phyloP scores from a whole-genome alignment of 2,797 vertebrate genomes.

The Petrocephalus schoutedeni region DNA sequence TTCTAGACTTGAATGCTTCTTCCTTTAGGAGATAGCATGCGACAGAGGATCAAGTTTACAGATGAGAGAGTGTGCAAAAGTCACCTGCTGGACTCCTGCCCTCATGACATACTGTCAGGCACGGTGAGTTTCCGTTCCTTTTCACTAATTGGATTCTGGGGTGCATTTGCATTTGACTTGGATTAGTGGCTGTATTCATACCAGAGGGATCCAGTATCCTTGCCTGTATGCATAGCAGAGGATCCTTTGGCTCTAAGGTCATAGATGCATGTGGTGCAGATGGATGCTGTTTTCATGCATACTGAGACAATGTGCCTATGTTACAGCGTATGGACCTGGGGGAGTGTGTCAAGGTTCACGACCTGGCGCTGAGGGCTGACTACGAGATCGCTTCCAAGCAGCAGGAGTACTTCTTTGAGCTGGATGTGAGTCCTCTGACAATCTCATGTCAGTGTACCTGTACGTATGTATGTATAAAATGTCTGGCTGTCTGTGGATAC shows the following conservation, averaged over 20 bases:
- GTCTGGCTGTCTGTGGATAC: background rate
- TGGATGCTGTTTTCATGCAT: background rate
- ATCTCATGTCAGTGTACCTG: background rate
- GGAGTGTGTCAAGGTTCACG: conserved; percentile 94
- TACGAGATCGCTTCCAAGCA: conserved; percentile 97
- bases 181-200: background rate
- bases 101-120: conserved; percentile 95
- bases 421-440: conserved; percentile 82
- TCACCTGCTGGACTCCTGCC: conserved; percentile 96
- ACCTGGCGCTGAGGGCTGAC: conserved; percentile 92
- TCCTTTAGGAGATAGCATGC: conserved; percentile 84
- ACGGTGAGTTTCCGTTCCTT: conserved; percentile 71
- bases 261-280: background rate
- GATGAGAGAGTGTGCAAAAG: conserved; percentile 98
- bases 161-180: background rate
- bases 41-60: conserved; percentile 94
- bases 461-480: background rate
- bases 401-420: conserved; percentile 96
- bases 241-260: background rate
- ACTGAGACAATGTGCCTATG: background rate
- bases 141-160: background rate
- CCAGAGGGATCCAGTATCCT: background rate
- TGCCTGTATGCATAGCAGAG: background rate
- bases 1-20: background rate
- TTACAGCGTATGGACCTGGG: conserved; percentile 96